phyloP scores from a whole-genome alignment of 2,113 vertebrate species.

The Anoplopoma fimbria region DNA sequence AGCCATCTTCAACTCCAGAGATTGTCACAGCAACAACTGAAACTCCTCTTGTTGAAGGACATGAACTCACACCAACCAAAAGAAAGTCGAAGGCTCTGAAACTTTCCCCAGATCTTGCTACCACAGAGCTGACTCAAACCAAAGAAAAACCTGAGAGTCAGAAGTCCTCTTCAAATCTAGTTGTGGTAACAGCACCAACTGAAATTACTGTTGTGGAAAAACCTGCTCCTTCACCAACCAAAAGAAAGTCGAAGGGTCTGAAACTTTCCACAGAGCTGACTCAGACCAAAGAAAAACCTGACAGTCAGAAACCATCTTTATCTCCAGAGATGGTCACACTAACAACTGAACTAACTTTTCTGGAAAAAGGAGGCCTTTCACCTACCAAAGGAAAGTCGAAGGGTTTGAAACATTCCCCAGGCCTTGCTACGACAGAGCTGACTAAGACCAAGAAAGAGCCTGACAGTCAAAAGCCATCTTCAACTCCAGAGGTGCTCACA shows the following conservation, averaged over 20 bases:
- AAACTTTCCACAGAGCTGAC: neutral
- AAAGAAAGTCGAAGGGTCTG: no score
- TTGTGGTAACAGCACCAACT: neutral
- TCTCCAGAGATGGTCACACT: neutral
- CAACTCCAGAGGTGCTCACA: neutral
- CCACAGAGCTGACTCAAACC: neutral
- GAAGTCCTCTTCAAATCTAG: neutral
- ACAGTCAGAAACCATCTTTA: neutral
- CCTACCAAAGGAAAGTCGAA: neutral
- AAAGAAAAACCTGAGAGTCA: no score
- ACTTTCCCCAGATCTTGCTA: neutral
- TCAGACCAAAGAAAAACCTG: neutral
- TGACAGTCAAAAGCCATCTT: neutral
- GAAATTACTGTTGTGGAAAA: neutral
- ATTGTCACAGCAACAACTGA: neutral
- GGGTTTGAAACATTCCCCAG: accelerated
- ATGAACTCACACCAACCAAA: no score
- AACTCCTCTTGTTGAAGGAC: neutral
- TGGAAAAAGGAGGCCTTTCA: neutral
- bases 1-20: neutral
- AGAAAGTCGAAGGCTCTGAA: slow-evolving; percentile 9
- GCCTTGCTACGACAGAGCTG: neutral
- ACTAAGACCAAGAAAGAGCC: neutral
- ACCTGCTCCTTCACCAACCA: slow-evolving; percentile 35
- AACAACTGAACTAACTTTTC: neutral